phyloP scores from a whole-genome alignment of 2,888 invertebrate genomes.

The Monopis laevigella region DNA sequence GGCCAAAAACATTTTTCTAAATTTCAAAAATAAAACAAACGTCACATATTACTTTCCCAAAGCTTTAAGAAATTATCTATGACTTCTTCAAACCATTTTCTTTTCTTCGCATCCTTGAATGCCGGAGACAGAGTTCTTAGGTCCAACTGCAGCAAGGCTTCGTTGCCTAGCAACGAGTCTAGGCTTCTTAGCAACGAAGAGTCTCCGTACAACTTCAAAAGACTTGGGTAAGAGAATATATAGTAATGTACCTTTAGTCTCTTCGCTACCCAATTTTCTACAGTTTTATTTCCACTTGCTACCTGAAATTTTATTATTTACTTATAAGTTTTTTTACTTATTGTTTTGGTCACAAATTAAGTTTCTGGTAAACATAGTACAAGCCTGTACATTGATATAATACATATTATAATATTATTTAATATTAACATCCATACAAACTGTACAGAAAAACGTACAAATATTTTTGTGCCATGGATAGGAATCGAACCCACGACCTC shows the following conservation, averaged over 20 bases:
- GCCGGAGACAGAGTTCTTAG: conserved; percentile 81
- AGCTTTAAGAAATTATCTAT: conserved; percentile 89
- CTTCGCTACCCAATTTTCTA: conserved; percentile 79
- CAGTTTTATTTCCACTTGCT: conserved; percentile 81
- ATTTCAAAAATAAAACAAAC: too few species aligned
- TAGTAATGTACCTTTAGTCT: conserved; percentile 79
- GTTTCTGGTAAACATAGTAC: too few species aligned
- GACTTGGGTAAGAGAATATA: conserved; percentile 82
- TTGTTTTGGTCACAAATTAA: too few species aligned
- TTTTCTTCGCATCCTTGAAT: conserved; percentile 78
- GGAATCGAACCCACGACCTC: too few species aligned
- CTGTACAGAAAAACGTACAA: too few species aligned
- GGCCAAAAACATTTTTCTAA: background rate
- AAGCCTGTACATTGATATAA: too few species aligned
- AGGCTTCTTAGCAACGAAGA: conserved; percentile 74
- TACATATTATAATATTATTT: too few species aligned
- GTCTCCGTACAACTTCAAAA: conserved; percentile 85
- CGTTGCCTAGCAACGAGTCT: conserved; percentile 79
- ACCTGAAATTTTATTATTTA: conserved; percentile 45
- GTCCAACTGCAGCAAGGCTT: conserved; percentile 84
- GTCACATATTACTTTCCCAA: conserved; percentile 91
- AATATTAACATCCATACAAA: too few species aligned
- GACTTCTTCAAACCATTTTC: conserved; percentile 87
- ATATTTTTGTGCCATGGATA: too few species aligned
- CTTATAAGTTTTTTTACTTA: too few species aligned